Percentiles rank a stretch among this genome's conserved stretches.
Evolutionary conservation across 2,888 invertebrate species (phyloP).

Genomic region (Tryphoninae sp.): DNA sequence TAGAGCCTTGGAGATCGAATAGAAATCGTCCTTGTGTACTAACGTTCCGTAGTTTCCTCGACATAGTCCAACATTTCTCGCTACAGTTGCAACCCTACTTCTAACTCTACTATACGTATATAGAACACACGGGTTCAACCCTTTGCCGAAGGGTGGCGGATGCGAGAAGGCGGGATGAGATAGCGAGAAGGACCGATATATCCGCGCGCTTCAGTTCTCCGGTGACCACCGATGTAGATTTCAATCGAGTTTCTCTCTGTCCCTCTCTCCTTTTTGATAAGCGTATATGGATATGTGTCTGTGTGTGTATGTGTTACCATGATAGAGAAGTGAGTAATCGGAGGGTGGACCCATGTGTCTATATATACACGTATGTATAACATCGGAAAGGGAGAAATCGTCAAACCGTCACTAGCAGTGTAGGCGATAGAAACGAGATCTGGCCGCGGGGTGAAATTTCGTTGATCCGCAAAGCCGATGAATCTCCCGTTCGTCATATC

Average conservation of each 20-base stretch:
- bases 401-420: conserved; percentile 40
- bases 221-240: conserved; percentile 74
- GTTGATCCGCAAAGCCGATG: conserved; percentile 47
- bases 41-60: conserved; percentile 24
- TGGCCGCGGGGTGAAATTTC: conserved; percentile 65
- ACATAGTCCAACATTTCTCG: conserved; percentile 32
- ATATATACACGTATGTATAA: conserved; percentile 15
- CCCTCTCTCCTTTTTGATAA: conserved; percentile 5
- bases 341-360: conserved; percentile 44
- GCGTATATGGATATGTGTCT: background rate
- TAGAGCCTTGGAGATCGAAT: conserved; percentile 43
- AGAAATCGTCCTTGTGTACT: conserved; percentile 23
- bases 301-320: conserved; percentile 43
- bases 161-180: conserved; percentile 55
- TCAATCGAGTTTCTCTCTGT: conserved; percentile 69
- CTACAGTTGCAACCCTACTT: conserved; percentile 25
- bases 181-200: conserved; percentile 55
- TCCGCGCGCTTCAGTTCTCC: conserved; percentile 65
- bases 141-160: conserved; percentile 45
- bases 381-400: conserved; percentile 32
- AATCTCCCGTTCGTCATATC: conserved; percentile 56
- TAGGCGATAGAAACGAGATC: conserved; percentile 14
- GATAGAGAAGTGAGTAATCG: conserved; percentile 74
- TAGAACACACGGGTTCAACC: conserved; percentile 47
- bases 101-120: background rate